Base-by-base conservation (phyloP, 2,113 vertebrate genomes). In the Thryonomys swinderianus region DNA sequence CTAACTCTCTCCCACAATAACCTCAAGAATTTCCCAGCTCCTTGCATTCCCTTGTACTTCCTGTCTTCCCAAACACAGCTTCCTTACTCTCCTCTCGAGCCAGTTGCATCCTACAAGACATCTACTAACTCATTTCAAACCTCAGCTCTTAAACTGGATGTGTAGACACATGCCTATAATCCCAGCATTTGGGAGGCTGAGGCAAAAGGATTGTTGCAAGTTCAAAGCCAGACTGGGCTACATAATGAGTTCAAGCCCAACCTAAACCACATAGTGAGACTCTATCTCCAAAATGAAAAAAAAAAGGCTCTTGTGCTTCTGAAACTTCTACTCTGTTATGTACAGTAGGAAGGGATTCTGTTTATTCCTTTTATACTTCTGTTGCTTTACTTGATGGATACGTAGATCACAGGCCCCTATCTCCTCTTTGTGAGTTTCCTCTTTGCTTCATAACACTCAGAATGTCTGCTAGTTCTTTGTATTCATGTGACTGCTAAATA, bases 361-460 rank as follows among this genome's bases (percentile, higher is more conserved):
- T 45, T 86, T 80, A 30, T 27, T 1, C 37, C 30, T 73, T 64
- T 61, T 73, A 64, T 17, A n/a, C 83, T 86, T 69, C 51, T 34
- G 53, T 17, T 37, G 32, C 37, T 79, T 69, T 59, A 16, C 51
- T 80, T n/a, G n/a, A 78, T 78, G 32, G 8, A 40, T 9, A 62
- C 3, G 0, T 3, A 32, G 79, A 91, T 92, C 64, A 45, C 5
- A 51, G 37, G 37, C 23, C 45, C 18, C 40, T 45, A 53, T 59
- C 25, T 92, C 53, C 74, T 79, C 62, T n/a, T 90, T 80, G 10
- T 62, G 86, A 61, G 17, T 42, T 91, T 83, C 71, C 62, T 87
- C 18, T 55, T 88, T 69, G 37, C 67, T 95, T 93, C 57, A n/a
- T 32, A 87, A 82, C 27, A 61, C 42, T 86, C 80, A 74, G 79